Base-by-base conservation (phyloP, 1,140 invertebrate species). In the Aradophagus sp. region DNA sequence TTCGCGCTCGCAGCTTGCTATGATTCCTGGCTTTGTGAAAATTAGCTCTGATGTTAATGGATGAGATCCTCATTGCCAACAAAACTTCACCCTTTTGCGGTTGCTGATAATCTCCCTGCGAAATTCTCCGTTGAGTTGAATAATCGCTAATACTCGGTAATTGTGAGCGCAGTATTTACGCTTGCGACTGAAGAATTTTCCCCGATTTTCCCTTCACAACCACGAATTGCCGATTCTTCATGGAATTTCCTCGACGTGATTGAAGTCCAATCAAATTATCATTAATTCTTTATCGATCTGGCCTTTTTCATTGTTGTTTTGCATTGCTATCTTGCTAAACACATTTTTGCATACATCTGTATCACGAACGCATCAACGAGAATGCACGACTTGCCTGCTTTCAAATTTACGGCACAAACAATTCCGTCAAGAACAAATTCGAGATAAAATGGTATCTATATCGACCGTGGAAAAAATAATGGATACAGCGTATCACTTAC, bases 11-110 rank as follows among this genome's bases (percentile, higher is more conserved):
- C 68, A 77, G 66, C 56, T 47, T 27, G 48, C 48, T 70, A 73
- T 62, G 55, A 70, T 74, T 78, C 59, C 63, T n/a, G 56, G 55
- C 73, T 73, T 77, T 77, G 72, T 74, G 53, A 65, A 74, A 74
- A 76, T 77, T 77, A 77, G 72, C 75, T 69, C 68, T 70, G 69
- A 70, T 67, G 66, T 55, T 76, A 76, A 76, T 74, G 75, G 72
- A 77, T 69, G 67, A 72, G 75, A 76, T 72, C 67, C 66, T 55
- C 47, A 36, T 44, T 14, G 38, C 31, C 59, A 55, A 69, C 48
- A 58, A 58, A 58, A 47, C 48, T 48, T 66, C 10, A 6, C 27
- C 38, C 38, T 42, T 68, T 72, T 69, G 63, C 14, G 36, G 53
- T 58, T 31, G n/a, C 62, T 44, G 62, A 66, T 56, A 42, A 56